A percentile compares a stretch with the other conserved stretches of the same genome.
These are phyloP conservation scores for Brachionus paranguensis DNA, from an alignment of 1,140 invertebrate species.

Conservation along the genomic window DNA sequence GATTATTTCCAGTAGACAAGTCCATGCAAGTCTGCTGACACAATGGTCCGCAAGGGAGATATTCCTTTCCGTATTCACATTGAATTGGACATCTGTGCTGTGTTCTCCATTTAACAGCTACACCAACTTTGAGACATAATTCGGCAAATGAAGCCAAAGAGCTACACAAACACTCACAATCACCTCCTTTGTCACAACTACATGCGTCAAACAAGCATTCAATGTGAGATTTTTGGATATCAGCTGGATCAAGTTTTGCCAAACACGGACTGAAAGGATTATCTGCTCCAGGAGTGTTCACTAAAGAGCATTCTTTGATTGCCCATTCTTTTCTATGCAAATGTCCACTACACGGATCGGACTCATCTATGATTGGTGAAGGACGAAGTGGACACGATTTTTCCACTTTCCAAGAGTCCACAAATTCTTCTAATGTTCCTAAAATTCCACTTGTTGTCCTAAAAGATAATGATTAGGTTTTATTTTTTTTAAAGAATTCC, in stretches of 20 bases:
- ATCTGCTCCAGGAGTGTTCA: neutral
- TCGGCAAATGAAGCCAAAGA: slow-evolving; percentile 77
- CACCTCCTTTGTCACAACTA: slow-evolving; percentile 77
- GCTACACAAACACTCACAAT: slow-evolving; percentile 81
- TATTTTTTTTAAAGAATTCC: neutral
- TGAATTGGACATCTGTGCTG: slow-evolving; percentile 77
- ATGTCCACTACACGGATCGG: slow-evolving; percentile 21
- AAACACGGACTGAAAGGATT: slow-evolving; percentile 36
- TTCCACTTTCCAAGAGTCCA: slow-evolving; percentile 40
- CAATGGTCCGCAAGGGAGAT: slow-evolving; percentile 69
- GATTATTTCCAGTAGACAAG: slow-evolving; percentile 59
- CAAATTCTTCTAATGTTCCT: neutral
- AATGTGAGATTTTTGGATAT: neutral
- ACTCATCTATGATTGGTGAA: neutral
- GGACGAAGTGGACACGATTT: slow-evolving; percentile 19
- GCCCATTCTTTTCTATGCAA: slow-evolving; percentile 39
- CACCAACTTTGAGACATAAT: slow-evolving; percentile 63
- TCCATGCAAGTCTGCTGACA: slow-evolving; percentile 68
- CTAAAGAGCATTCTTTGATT: slow-evolving; percentile 11
- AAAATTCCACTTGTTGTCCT: slow-evolving; percentile 18
- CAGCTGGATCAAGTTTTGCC: slow-evolving; percentile 1
- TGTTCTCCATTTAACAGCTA: slow-evolving; percentile 69
- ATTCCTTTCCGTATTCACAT: slow-evolving; percentile 70
- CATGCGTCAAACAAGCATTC: slow-evolving; percentile 40
- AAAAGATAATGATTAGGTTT: neutral